phyloP scores from a whole-genome alignment of 2,113 vertebrate species.

The Baryphthengus martii region DNA sequence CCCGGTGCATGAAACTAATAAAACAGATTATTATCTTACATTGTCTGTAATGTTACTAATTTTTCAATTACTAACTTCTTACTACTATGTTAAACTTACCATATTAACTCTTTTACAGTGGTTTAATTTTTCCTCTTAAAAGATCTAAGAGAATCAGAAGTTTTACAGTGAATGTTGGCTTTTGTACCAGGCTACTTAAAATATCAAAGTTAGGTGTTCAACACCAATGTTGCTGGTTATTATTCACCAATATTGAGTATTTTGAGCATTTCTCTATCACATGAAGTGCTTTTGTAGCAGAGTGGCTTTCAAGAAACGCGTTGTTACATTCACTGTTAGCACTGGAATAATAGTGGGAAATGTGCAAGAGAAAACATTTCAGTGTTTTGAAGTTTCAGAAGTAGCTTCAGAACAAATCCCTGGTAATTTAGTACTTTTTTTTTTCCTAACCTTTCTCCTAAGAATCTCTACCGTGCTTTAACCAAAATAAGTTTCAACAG shows the following conservation, averaged over 20 bases:
- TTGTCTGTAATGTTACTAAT: neutral
- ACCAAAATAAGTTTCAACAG: neutral
- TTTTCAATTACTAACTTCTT: neutral
- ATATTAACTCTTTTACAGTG: neutral
- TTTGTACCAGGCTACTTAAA: neutral
- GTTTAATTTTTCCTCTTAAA: neutral
- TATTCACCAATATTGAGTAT: neutral
- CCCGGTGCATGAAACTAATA: neutral
- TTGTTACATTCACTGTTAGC: neutral
- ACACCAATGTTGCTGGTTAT: neutral
- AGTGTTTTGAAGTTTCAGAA: neutral
- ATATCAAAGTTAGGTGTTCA: neutral
- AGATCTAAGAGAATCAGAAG: neutral
- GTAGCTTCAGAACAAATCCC: neutral
- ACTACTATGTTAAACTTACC: neutral
- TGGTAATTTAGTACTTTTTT: fast-evolving
- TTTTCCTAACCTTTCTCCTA: too few relatives aligned
- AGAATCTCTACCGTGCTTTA: neutral
- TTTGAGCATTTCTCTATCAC: neutral
- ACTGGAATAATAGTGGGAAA: neutral
- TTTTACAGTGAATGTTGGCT: neutral
- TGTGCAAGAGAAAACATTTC: neutral
- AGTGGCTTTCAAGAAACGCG: neutral
- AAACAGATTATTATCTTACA: neutral
- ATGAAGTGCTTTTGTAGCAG: neutral